Evolutionary conservation across 2,888 invertebrate species (phyloP), one percentile per base, ranked within the genome.

Genomic region (Serripes groenlandicus): DNA sequence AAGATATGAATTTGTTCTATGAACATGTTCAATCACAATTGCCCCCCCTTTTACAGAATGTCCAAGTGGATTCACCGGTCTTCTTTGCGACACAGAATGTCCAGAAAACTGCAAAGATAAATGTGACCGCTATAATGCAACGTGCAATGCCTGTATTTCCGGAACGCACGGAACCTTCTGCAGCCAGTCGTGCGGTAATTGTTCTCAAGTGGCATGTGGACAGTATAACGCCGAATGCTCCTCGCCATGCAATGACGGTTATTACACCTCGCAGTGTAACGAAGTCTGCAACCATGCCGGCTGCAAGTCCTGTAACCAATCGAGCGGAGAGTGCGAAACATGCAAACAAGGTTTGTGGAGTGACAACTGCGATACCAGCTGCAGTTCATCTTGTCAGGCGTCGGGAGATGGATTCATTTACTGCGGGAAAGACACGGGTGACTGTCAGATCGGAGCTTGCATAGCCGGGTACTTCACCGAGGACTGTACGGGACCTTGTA

Each of bases 271-370:
- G 11, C 64, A 26, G 9, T 86, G 86, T 42, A 68, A 64, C 7
- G 49, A 52, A 23, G 35, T 66, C 4, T 86, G 86, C 37, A 52
- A 60, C 3, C 68, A 80, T 64, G 23, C 7, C 4, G 78, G 75
- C 7, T 86, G 86, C 56, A 26, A 69, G 0, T 54, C 77, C 1
- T 86, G 86, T 42, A 42, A 64, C 49, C 35, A 68, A 56, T 28
- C 30, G 1, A 58, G 15, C 21, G 86, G 86, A 11, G 62, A 66
- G 34, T 86, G 86, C 58, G 18, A 21, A 7, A 72, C 54, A 3
- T 86, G 86, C 54, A 70, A 71, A 28, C 56, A 28, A 23, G 82
- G 83, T 11, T 28, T 76, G 21, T 78, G 78, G 35, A 83, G 83
- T 0, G 18, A 15, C 3, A 68, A 77, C 30, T 86, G 86, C 32